Base-by-base conservation (phyloP, 1,140 invertebrate genomes). In the Hestina assimilis region DNA sequence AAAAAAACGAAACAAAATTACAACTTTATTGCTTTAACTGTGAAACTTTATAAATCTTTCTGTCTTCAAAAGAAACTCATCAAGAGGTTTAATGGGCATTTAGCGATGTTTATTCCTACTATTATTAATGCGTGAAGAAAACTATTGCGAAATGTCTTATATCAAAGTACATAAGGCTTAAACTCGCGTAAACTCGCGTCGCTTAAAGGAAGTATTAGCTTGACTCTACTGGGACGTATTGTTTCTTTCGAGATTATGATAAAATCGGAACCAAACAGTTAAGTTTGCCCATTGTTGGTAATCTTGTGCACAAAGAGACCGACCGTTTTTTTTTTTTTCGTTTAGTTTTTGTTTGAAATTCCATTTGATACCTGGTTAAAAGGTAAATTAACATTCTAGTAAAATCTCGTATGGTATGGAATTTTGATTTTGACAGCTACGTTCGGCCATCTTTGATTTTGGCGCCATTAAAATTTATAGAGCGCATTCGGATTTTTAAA, bases 281-380 rank as follows among this genome's bases (percentile, higher is more conserved):
- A 79, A 77, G 71, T 76, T 74, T 69, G 67, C 61, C 69, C 73
- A 66, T 79, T 80, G 66, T 66, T 51, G 68, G 62, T 79, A 75
- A 79, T 77, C 66, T 76, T 66, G 48, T 61, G 67, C 43, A 66
- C 60, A 76, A 84, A 75, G 77, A 77, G 72, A 79, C 81, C 77
- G 72, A 79, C 81, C 77, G 79, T 77, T 54, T 21, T 75, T 81
- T 74, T 77, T 74, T 72, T 74, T 72, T 54, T 47, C 59, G 24
- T 64, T n/a, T n/a, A n/a, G n/a, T 75, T 76, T 75, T 73, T 67
- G 28, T 64, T 38, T 61, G 28, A 63, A 79, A 79, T 75, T 79
- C 69, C 50, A 64, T 11, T 29, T 54, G 11, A 52, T 78, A 78
- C 77, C 73, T 78, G 72, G 50, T 56, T 51, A 14, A 53, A 65